Evolutionary conservation across 2,113 vertebrate species (phyloP).

Genomic region (Saccopteryx leptura): DNA sequence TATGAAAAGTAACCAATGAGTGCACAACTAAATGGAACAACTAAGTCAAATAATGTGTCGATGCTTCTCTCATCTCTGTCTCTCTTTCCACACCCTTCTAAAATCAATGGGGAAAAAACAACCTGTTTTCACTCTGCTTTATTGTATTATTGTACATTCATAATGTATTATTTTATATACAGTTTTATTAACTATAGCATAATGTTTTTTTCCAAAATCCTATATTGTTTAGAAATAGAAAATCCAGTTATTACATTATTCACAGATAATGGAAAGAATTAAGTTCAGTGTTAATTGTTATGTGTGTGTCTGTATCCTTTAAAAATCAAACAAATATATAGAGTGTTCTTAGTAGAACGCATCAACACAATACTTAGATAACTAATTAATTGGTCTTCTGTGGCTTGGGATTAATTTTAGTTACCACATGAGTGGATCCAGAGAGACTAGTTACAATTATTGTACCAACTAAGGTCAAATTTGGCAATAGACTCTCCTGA

Average conservation of each 20-base stretch:
- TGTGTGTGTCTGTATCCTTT: background rate
- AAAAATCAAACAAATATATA: slow-evolving; percentile 11
- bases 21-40: no score
- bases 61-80: no score
- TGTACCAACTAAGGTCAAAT: slow-evolving; percentile 66
- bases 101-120: no score
- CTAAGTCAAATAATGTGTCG: no score
- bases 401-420: slow-evolving; percentile 75
- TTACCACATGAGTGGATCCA: slow-evolving; percentile 41
- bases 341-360: slow-evolving; percentile 60
- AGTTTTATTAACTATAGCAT: background rate
- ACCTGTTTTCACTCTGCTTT: background rate
- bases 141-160: background rate
- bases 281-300: background rate
- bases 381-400: slow-evolving; percentile 67
- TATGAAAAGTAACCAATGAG: no score
- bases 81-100: no score
- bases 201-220: slow-evolving; percentile 21
- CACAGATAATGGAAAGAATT: background rate
- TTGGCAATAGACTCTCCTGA: slow-evolving; percentile 43
- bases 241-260: slow-evolving; percentile 7
- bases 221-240: slow-evolving; percentile 25
- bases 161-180: background rate
- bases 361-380: slow-evolving; percentile 51
- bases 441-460: slow-evolving; percentile 68